These are phyloP conservation scores for Heteropelma amictum DNA, from an alignment of 2,888 invertebrate species.

Conservation along the genomic window DNA sequence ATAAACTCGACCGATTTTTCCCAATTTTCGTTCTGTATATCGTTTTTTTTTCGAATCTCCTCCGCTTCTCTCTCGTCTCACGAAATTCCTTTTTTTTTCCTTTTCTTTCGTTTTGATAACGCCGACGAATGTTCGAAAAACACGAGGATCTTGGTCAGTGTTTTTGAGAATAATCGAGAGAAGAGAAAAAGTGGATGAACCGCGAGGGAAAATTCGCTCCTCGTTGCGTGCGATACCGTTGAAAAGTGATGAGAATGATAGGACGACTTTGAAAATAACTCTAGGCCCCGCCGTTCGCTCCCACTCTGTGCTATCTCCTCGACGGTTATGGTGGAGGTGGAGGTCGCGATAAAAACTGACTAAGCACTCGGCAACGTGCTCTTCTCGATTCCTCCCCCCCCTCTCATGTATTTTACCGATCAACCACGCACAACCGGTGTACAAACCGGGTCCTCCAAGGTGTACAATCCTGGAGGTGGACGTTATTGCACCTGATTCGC, in stretches of 20 bases:
- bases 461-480: slow-evolving; percentile 63
- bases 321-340: slow-evolving; percentile 29
- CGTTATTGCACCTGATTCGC: slow-evolving; percentile 66
- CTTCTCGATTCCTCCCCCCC: slow-evolving; percentile 53
- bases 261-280: slow-evolving; percentile 69
- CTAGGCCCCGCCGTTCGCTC: slow-evolving; percentile 23
- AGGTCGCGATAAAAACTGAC: slow-evolving; percentile 44
- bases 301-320: slow-evolving; percentile 10
- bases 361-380: slow-evolving; percentile 19
- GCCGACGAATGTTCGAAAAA: no score
- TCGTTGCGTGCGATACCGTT: slow-evolving; percentile 67
- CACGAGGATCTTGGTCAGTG: no score
- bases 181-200: no score
- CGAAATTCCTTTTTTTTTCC: background rate
- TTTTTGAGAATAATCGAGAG: no score
- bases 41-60: background rate
- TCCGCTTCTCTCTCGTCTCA: background rate
- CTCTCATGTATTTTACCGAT: no score
- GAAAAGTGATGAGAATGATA: slow-evolving; percentile 70
- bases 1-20: background rate
- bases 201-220: no score
- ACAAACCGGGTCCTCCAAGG: slow-evolving; percentile 49
- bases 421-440: slow-evolving; percentile 15
- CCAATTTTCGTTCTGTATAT: background rate
- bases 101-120: background rate